Evolutionary conservation across 2,888 invertebrate species (phyloP), one percentile per base, ranked within the genome.

Genomic region (Shargacucullia verbasci): DNA sequence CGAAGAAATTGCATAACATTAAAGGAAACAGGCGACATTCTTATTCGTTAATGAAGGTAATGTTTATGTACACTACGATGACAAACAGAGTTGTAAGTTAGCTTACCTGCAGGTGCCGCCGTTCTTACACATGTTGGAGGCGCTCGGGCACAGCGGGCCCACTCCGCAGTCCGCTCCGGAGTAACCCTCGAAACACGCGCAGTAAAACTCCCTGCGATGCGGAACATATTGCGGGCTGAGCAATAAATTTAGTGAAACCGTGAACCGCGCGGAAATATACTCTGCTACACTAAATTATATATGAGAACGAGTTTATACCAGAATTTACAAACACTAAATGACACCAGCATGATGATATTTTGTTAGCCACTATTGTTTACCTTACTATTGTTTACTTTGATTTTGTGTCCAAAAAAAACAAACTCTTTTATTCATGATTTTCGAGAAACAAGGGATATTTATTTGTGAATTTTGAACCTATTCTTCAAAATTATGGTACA

Each of bases 21-120:
- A 20, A 20, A 79, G 79, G 80, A 80, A 79, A 76, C 73, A 57
- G 66, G 55, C 55, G 56, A 65, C 66, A 62, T 65, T 27, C 9
- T 9, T 6, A 29, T 29, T 29, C 9, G 9, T 29, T 6, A 29
- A 29, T 29, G 20, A 20, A 2, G 20, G 20, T 4, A 20, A 29
- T 29, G 27, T 27, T 5, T n/a, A 29, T 29, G 29, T 8, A 29
- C 29, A 8, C 2, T 9, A 29, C 7, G 29, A 29, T 29, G 7
- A 1, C 9, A 1, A 29, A 29, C 7, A 9, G 9, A 29, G 29
- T 3, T 48, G 45, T 35, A 7, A 27, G n/a, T 49, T 38, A 60
- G 53, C 74, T 95, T 95, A 98, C 98, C 97, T 96, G 96, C 98
- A 98, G 46, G 95, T 96, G 61, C 97, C 98, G 34, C 96, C 97